Conservation (phyloP, 2,888 invertebrate species). For the Leucophora obtusa region DNA sequence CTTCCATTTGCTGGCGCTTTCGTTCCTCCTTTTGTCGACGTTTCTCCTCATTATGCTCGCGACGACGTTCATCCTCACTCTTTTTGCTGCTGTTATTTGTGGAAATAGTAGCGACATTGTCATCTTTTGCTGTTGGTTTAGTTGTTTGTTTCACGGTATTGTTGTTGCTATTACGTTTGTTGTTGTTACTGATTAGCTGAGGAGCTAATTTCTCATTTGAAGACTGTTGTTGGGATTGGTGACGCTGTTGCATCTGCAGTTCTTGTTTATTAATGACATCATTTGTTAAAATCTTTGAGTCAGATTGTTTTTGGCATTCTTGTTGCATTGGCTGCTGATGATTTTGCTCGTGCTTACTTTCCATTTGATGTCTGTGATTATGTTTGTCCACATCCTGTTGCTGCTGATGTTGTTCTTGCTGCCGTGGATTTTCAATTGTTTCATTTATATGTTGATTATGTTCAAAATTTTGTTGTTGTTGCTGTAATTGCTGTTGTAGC, state of each 20-base stretch:
- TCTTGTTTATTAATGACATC: slow-evolving; percentile 15
- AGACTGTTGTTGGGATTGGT: slow-evolving; percentile 33
- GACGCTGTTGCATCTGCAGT: slow-evolving; percentile 40
- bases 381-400: slow-evolving; percentile 28
- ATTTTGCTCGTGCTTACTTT: slow-evolving; percentile 24
- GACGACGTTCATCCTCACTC: slow-evolving; percentile 73
- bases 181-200: slow-evolving; percentile 9
- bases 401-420: slow-evolving; percentile 43
- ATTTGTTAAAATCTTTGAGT: slow-evolving; percentile 9
- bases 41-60: slow-evolving; percentile 74
- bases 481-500: slow-evolving; percentile 40
- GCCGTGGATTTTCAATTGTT: slow-evolving; percentile 17
- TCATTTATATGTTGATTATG: slow-evolving; percentile 29
- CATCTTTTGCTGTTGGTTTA: slow-evolving; percentile 43
- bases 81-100: slow-evolving; percentile 39
- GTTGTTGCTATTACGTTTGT: slow-evolving; percentile 49
- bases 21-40: slow-evolving; percentile 75
- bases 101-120: slow-evolving; percentile 43
- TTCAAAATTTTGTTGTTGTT: slow-evolving; percentile 38
- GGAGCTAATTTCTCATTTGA: slow-evolving; percentile 25
- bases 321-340: slow-evolving; percentile 39
- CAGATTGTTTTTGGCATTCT: slow-evolving; percentile 29
- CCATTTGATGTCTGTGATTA: slow-evolving; percentile 1
- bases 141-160: slow-evolving; percentile 42
- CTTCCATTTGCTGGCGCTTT: slow-evolving; percentile 75